A percentile compares a stretch with the other conserved stretches of the same genome.
Evolutionary conservation across 2,113 vertebrate species (phyloP).

Genomic region (Numida meleagris): DNA sequence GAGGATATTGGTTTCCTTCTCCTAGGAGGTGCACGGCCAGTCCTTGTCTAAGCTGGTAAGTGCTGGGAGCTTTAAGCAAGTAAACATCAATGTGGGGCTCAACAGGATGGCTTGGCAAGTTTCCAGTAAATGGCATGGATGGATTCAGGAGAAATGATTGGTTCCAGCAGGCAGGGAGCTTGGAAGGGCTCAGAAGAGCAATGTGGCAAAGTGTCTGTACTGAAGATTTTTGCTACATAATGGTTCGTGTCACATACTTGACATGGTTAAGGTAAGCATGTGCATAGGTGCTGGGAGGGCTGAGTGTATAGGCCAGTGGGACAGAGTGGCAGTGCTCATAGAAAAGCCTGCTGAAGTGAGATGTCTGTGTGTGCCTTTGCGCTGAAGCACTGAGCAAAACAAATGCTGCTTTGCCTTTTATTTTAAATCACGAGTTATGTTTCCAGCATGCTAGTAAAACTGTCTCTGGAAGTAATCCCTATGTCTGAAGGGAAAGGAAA

Average conservation of each 20-base stretch:
- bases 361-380: neutral
- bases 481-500: constrained; percentile 5
- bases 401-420: neutral
- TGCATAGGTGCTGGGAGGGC: neutral
- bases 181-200: neutral
- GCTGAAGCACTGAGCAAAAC: neutral
- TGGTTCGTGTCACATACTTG: neutral
- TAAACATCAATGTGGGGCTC: neutral
- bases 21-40: neutral
- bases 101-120: neutral
- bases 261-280: neutral
- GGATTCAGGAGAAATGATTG: neutral
- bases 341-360: neutral
- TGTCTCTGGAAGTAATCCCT: constrained; percentile 10
- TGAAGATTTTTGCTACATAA: neutral
- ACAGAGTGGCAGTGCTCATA: rapidly evolving
- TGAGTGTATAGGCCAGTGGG: neutral
- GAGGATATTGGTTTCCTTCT: neutral
- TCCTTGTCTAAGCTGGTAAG: neutral
- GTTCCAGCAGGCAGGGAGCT: neutral
- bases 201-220: neutral
- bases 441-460: neutral
- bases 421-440: neutral
- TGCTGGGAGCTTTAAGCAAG: neutral
- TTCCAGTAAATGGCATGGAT: neutral